phyloP scores from a whole-genome alignment of 2,888 invertebrate genomes.

The Platyscelio sp. region DNA sequence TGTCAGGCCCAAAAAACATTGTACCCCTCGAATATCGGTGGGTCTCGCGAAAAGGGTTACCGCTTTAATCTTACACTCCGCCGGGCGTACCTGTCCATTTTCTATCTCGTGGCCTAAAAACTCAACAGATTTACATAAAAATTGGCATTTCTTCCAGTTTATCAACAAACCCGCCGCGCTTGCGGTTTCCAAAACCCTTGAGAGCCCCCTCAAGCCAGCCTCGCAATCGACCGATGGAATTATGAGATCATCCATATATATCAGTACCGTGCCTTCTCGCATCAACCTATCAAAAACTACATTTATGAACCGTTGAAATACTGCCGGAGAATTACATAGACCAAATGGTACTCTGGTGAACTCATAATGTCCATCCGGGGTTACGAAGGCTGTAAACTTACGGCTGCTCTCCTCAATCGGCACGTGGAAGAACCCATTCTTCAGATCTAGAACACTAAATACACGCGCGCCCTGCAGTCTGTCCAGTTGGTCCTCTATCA shows the following conservation, averaged over 20 bases:
- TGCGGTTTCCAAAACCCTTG: too few species aligned
- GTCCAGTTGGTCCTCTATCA: too few species aligned
- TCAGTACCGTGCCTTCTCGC: not conserved
- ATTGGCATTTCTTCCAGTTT: too few species aligned
- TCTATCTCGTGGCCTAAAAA: not conserved
- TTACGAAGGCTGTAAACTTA: too few species aligned
- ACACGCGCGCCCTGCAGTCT: too few species aligned
- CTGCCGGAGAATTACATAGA: slow-evolving; percentile 1
- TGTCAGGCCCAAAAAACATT: not conserved
- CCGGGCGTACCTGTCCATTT: not conserved
- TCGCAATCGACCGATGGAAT: slow-evolving; percentile 7
- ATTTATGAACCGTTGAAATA: slow-evolving; percentile 22
- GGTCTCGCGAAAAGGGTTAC: not conserved
- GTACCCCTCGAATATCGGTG: not conserved
- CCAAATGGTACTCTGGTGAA: slow-evolving; percentile 33
- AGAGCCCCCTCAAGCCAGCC: not conserved
- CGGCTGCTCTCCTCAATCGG: too few species aligned
- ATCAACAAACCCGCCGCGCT: too few species aligned
- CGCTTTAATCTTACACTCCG: not conserved
- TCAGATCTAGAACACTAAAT: too few species aligned
- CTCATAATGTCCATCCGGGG: too few species aligned
- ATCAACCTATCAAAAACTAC: slow-evolving; percentile 71
- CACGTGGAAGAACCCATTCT: too few species aligned
- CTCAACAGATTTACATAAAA: not conserved
- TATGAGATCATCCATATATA: not conserved